Percentiles rank a stretch among this genome's conserved stretches.
phyloP scores from a whole-genome alignment of 1,140 invertebrate genomes.

The Periplaneta americana region DNA sequence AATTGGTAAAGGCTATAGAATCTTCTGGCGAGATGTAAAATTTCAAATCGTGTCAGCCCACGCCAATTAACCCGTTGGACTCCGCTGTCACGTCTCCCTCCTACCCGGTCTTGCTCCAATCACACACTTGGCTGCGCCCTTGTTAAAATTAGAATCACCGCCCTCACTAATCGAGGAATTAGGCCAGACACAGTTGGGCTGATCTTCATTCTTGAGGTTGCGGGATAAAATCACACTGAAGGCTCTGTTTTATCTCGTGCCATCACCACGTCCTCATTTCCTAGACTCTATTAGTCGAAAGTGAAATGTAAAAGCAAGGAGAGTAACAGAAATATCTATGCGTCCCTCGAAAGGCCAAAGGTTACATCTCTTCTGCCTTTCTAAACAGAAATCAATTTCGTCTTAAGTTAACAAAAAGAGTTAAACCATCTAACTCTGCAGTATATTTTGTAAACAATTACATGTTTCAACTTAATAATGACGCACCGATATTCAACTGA shows the following conservation, averaged over 20 bases:
- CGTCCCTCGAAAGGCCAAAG: background rate
- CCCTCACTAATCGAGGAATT: background rate
- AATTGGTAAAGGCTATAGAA: background rate
- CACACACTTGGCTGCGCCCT: background rate
- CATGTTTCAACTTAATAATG: too few relatives aligned
- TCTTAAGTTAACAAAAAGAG: too few relatives aligned
- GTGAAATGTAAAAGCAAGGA: background rate
- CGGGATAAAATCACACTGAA: background rate
- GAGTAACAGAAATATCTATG: background rate
- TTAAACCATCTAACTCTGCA: too few relatives aligned
- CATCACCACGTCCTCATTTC: background rate
- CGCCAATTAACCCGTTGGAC: too few relatives aligned
- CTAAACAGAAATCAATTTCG: too few relatives aligned
- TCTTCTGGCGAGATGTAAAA: background rate
- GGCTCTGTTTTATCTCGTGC: background rate
- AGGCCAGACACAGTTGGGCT: background rate
- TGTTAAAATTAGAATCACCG: background rate
- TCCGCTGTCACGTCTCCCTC: too few relatives aligned
- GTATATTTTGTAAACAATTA: too few relatives aligned
- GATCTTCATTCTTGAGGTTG: background rate
- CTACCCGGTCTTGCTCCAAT: background rate
- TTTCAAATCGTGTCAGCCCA: background rate
- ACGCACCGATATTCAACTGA: too few relatives aligned
- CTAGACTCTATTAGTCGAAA: background rate
- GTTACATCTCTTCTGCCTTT: too few relatives aligned